A percentile compares a stretch with the other conserved stretches of the same genome.
These are phyloP conservation scores for Ooceraea biroi DNA, from an alignment of 1,140 invertebrate species.

Conservation along the genomic window DNA sequence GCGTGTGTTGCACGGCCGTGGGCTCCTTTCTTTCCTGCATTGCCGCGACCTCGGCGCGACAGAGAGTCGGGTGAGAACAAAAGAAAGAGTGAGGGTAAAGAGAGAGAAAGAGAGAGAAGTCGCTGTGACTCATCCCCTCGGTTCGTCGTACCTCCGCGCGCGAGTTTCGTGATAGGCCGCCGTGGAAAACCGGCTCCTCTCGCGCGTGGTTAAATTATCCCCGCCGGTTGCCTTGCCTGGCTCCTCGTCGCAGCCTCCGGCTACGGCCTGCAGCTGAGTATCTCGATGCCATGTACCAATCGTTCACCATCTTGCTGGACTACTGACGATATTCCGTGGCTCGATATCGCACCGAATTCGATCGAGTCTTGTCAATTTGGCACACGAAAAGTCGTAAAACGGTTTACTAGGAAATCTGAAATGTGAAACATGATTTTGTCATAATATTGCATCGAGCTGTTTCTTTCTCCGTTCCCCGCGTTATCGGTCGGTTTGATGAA, in stretches of 20 bases:
- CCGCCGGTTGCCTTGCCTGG: conserved; percentile 18
- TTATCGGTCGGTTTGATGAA: conserved; percentile 33
- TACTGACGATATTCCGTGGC: conserved; percentile 12
- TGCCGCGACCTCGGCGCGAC: conserved; percentile 58
- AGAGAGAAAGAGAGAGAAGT: conserved; percentile 54
- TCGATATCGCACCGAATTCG: conserved; percentile 23
- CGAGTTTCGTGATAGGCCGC: conserved; percentile 72
- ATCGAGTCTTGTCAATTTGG: conserved; percentile 5
- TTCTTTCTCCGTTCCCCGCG: background rate
- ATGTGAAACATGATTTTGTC: background rate
- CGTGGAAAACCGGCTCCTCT: conserved; percentile 77
- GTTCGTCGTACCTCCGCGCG: conserved; percentile 71
- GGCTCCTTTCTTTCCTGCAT: conserved; percentile 42
- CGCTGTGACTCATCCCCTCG: conserved; percentile 75
- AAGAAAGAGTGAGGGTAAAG: conserved; percentile 58
- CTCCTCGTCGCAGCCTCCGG: conserved; percentile 36
- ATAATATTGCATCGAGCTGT: background rate
- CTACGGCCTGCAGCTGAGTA: conserved; percentile 22
- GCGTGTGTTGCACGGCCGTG: background rate
- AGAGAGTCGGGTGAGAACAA: conserved; percentile 9
- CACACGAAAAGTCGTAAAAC: too few relatives aligned
- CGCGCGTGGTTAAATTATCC: conserved; percentile 77
- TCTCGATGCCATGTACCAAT: conserved; percentile 1
- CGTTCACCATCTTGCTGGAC: background rate
- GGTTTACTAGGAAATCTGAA: too few relatives aligned